Conservation (phyloP, 2,113 vertebrate genomes). For the Odontophorus gujanensis region DNA sequence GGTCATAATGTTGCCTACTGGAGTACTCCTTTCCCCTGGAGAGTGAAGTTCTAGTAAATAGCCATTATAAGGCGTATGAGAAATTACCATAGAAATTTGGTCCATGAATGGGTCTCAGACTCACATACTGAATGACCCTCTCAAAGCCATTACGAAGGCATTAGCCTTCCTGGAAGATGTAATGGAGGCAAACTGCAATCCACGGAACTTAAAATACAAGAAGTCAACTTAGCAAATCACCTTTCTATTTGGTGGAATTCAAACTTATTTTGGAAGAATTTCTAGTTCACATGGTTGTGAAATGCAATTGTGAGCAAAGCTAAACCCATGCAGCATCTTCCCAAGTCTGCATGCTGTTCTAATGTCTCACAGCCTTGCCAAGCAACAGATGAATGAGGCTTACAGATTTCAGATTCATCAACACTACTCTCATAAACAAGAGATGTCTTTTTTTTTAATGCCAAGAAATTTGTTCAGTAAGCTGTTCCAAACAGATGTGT, state of each 20-base stretch:
- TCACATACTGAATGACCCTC: background rate
- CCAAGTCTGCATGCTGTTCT: constrained; percentile 29
- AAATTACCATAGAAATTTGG: background rate
- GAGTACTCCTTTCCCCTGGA: constrained; percentile 66
- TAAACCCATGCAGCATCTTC: constrained; percentile 66
- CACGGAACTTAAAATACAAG: background rate
- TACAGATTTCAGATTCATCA: constrained; percentile 29
- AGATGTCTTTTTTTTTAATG: background rate
- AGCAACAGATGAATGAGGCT: background rate
- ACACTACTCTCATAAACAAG: constrained; percentile 16
- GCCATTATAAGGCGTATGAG: constrained; percentile 29
- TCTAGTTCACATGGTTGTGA: background rate
- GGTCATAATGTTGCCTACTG: constrained; percentile 30
- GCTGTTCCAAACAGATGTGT: constrained; percentile 2
- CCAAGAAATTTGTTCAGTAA: background rate
- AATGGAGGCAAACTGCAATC: background rate
- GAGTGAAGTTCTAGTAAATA: constrained; percentile 65
- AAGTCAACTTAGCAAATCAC: background rate
- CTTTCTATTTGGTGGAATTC: background rate
- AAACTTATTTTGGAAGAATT: constrained; percentile 9
- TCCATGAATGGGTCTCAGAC: constrained; percentile 25
- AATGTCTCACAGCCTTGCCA: background rate
- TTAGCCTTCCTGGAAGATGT: background rate
- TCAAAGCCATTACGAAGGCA: background rate
- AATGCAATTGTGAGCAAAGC: constrained; percentile 24